phyloP scores from a whole-genome alignment of 2,113 vertebrate genomes.

The Daboia siamensis region DNA sequence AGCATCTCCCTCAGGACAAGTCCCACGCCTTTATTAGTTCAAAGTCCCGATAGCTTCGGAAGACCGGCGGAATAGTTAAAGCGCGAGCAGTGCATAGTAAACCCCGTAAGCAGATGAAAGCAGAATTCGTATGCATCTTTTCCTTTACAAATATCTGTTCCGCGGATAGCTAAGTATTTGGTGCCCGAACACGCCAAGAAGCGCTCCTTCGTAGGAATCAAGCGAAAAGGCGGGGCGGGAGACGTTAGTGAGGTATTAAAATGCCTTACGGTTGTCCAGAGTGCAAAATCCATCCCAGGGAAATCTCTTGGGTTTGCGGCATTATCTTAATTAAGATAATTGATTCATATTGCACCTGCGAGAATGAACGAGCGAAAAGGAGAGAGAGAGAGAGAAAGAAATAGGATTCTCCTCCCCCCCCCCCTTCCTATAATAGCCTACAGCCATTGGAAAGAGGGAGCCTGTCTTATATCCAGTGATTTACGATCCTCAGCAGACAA shows the following conservation, averaged over 20 bases:
- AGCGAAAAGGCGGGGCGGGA: slow-evolving; percentile 1
- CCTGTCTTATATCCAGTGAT: slow-evolving; percentile 65
- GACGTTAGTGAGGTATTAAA: slow-evolving; percentile 55
- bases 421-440: slow-evolving; percentile 64
- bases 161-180: background rate
- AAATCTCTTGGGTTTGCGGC: slow-evolving; percentile 76
- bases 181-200: no score
- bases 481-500: slow-evolving; percentile 54
- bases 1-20: background rate
- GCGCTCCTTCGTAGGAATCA: background rate
- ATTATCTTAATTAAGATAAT: slow-evolving; percentile 86
- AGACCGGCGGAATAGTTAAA: background rate
- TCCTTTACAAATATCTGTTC: background rate
- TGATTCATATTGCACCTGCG: slow-evolving; percentile 87
- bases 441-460: slow-evolving; percentile 68
- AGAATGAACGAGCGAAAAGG: slow-evolving; percentile 59
- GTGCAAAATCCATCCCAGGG: slow-evolving; percentile 62
- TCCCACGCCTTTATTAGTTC: background rate
- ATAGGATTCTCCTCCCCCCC: slow-evolving; percentile 27
- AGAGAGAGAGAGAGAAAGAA: slow-evolving; percentile 19
- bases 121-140: background rate
- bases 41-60: background rate
- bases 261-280: slow-evolving; percentile 64
- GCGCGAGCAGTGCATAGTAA: background rate
- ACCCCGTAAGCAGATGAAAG: background rate